A percentile compares a stretch with the other conserved stretches of the same genome.
These are phyloP conservation scores for Pectinophora gossypiella DNA, from an alignment of 1,140 invertebrate species.

Conservation along the genomic window DNA sequence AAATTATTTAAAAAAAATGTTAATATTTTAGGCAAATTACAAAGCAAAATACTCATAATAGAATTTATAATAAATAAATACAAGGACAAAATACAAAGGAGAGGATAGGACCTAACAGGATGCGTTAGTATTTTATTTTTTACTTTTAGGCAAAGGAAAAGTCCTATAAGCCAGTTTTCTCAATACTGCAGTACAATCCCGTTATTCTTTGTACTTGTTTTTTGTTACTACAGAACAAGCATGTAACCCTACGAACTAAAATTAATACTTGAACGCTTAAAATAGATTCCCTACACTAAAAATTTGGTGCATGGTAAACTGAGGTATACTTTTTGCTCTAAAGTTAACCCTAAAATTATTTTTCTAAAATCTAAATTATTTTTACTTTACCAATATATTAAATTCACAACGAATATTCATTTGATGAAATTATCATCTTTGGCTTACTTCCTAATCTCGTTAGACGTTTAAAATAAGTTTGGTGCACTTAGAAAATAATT, in stretches of 20 bases:
- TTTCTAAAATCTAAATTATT: slow-evolving; percentile 6
- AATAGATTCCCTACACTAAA: slow-evolving; percentile 36
- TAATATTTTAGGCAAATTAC: slow-evolving; percentile 58
- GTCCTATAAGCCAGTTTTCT: slow-evolving; percentile 5
- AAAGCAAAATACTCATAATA: slow-evolving; percentile 58
- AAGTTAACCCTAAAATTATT: slow-evolving; percentile 18
- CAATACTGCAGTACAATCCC: not conserved
- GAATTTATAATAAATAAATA: slow-evolving; percentile 62
- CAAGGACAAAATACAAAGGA: slow-evolving; percentile 49
- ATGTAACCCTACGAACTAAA: slow-evolving; percentile 29
- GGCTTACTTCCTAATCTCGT: slow-evolving; percentile 52
- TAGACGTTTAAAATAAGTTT: slow-evolving; percentile 44
- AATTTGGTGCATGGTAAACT: slow-evolving; percentile 73
- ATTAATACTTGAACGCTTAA: slow-evolving; percentile 10
- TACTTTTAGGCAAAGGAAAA: slow-evolving; percentile 8
- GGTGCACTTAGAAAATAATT: slow-evolving; percentile 41
- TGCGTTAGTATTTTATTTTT: slow-evolving; percentile 35
- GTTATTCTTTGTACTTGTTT: slow-evolving; percentile 15
- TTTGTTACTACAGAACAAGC: slow-evolving; percentile 20
- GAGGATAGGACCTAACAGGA: slow-evolving; percentile 48
- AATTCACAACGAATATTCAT: slow-evolving; percentile 53
- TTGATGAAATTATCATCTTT: slow-evolving; percentile 70
- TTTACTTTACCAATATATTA: slow-evolving; percentile 56
- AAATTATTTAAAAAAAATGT: slow-evolving; percentile 31
- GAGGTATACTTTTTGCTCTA: slow-evolving; percentile 58